Percentiles rank a stretch among this genome's conserved stretches.
Evolutionary conservation across 2,797 vertebrate genomes (phyloP).

Genomic region (Pogoniulus pusillus): DNA sequence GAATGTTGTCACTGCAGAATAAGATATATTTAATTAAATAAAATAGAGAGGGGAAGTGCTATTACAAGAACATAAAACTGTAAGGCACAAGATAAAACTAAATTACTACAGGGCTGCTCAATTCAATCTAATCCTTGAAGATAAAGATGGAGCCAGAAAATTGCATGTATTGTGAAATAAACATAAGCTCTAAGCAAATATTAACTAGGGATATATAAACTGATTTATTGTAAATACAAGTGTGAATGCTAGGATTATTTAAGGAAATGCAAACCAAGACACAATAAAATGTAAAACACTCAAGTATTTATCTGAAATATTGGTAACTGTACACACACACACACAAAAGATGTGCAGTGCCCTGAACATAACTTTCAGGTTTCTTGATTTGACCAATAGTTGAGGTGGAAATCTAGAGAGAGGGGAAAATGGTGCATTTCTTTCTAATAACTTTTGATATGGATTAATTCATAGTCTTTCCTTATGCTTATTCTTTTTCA

Average conservation of each 20-base stretch:
- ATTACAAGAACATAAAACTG: conserved; percentile 82
- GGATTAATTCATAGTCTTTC: background rate
- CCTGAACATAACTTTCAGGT: background rate
- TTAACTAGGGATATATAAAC: conserved; percentile 80
- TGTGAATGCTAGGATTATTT: conserved; percentile 76
- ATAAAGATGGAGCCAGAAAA: conserved; percentile 80
- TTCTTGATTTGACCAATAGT: background rate
- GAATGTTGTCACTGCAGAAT: conserved; percentile 80
- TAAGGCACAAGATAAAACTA: conserved; percentile 81
- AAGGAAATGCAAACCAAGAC: conserved; percentile 63
- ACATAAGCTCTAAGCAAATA: conserved; percentile 81
- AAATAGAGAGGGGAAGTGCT: conserved; percentile 75
- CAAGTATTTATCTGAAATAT: conserved; percentile 5
- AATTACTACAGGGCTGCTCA: conserved; percentile 81
- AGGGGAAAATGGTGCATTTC: background rate
- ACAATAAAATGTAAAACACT: conserved; percentile 9
- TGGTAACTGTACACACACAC: background rate
- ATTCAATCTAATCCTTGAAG: conserved; percentile 83
- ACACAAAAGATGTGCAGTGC: background rate
- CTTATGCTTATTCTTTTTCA: background rate
- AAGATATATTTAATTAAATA: conserved; percentile 85
- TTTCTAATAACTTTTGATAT: background rate
- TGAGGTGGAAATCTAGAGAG: background rate
- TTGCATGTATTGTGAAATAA: conserved; percentile 81
- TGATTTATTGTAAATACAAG: conserved; percentile 80